These are phyloP conservation scores for Tenthredo mesomela DNA, from an alignment of 2,888 invertebrate genomes.

Conservation along the genomic window DNA sequence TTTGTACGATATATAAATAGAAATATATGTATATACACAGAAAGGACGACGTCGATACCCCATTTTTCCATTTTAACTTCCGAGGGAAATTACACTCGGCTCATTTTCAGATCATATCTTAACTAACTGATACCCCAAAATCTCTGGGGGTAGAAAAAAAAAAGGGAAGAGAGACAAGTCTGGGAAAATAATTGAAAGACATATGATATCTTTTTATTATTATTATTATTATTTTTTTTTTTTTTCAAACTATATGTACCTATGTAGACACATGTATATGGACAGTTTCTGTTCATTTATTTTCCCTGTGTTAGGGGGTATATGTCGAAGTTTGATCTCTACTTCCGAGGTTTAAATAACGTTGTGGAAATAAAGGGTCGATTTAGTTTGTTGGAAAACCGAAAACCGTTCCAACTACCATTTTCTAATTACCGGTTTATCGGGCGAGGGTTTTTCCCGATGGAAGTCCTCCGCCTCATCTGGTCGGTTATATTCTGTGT, in stretches of 20 bases:
- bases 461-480: conserved; percentile 35
- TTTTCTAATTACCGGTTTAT: conserved; percentile 73
- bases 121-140: not conserved
- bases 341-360: too few species aligned
- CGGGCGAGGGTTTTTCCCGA: conserved; percentile 58
- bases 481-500: not conserved
- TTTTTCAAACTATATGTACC: not conserved
- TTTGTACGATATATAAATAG: not conserved
- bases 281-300: too few species aligned
- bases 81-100: conserved; percentile 42
- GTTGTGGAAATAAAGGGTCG: too few species aligned
- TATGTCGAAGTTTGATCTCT: not conserved
- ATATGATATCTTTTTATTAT: not conserved
- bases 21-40: not conserved
- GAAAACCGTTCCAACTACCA: conserved; percentile 60
- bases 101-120: conserved; percentile 45
- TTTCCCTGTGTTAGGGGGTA: not conserved
- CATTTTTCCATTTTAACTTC: conserved; percentile 37
- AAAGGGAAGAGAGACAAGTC: not conserved
- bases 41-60: conserved; percentile 16
- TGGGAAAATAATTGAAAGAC: not conserved
- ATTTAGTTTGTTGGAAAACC: not conserved
- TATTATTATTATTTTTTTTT: too few species aligned
- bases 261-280: not conserved
- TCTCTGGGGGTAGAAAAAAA: not conserved